Base-by-base conservation (phyloP, 1,140 invertebrate species). In the Trigoniulus corallinus region DNA sequence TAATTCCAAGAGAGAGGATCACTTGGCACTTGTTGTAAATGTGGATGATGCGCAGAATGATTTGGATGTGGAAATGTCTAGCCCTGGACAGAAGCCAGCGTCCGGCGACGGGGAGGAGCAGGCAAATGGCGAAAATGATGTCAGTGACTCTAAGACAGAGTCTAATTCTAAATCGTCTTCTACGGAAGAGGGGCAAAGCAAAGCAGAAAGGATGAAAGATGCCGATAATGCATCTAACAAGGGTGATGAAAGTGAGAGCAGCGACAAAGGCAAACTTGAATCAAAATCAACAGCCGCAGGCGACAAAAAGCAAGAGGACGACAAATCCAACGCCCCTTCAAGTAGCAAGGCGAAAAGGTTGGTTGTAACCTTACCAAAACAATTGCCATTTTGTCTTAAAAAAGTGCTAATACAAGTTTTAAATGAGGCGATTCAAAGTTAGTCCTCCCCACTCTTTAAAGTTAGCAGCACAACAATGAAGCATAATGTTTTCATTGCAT, bases 21-120 rank as follows among this genome's bases (percentile, higher is more conserved):
- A 62, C 43, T 59, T 61, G 24, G 64, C 65, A 4, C 55, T 66
- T 37, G 62, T 63, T 48, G 63, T 66, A 10, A 58, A 62, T 53
- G 62, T 64, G 23, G 64, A 65, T 53, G 65, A 67, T 48, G 63
- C 61, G 7, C 61, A 64, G 48, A 64, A 61, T 54, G 63, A 67
- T 29, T 56, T 67, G 0, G 65, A 67, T 53, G 57, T 57, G 45
- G 64, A 65, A 45, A 50, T 63, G 7, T 25, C 47, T 21, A 18
- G 4, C 37, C 59, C 25, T 53, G 56, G 20, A 42, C 51, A 26
- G 18, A 44, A 53, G 39, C 18, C 49, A 48, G 22, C 4, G 45
- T 12, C 29, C 26, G 15, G 18, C 37, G 34, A 27, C 12, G 56
- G 47, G 44, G 47, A 47, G 25, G 39, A 46, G 29, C 40, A 34